Evolutionary conservation across 2,113 vertebrate genomes (phyloP).

Genomic region (Lichenostomus cassidix): DNA sequence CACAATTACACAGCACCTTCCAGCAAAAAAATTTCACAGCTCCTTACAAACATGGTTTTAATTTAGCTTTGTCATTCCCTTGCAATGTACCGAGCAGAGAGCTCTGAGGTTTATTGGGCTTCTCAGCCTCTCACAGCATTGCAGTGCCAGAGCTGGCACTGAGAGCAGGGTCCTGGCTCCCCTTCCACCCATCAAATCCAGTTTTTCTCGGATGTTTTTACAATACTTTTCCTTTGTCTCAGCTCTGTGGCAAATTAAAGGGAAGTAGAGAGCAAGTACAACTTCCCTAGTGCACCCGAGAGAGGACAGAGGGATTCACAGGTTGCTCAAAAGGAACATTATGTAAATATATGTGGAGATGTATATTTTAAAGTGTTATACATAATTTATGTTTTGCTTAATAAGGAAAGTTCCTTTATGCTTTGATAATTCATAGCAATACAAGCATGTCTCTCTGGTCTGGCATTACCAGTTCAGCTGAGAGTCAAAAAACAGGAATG

Average conservation of each 20-base stretch:
- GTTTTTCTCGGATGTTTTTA: background rate
- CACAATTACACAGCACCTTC: constrained; percentile 8
- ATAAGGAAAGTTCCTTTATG: background rate
- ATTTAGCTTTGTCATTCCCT: constrained; percentile 2
- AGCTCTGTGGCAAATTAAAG: background rate
- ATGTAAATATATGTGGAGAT: background rate
- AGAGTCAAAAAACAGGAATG: background rate
- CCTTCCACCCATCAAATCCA: background rate
- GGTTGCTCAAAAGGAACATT: background rate
- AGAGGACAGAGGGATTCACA: background rate
- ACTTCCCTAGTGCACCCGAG: background rate
- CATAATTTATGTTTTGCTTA: background rate
- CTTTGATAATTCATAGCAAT: constrained; percentile 1
- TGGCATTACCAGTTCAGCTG: background rate
- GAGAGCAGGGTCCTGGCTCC: background rate
- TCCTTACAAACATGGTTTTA: constrained; percentile 19
- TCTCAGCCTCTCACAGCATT: background rate
- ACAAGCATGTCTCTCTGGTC: background rate
- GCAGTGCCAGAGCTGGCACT: background rate
- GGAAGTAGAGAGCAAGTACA: background rate
- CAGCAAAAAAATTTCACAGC: background rate
- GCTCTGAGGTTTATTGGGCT: background rate
- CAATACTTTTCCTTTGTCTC: background rate
- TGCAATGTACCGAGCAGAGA: background rate
- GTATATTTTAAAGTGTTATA: background rate